These are phyloP conservation scores for Paguma larvata DNA, from an alignment of 2,797 vertebrate genomes.

Conservation along the genomic window DNA sequence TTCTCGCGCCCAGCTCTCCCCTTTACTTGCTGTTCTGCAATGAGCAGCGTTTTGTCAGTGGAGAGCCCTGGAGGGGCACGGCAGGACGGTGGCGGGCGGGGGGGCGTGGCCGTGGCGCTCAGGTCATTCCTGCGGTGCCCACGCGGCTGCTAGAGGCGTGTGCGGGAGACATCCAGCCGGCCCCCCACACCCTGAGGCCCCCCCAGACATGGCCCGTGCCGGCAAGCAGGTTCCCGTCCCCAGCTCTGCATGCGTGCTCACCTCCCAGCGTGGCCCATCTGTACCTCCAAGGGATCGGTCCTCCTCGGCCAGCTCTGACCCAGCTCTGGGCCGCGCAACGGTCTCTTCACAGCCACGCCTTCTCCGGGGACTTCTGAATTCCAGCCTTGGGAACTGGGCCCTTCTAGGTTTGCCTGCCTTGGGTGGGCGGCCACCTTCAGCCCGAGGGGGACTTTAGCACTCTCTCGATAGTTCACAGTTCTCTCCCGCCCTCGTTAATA, in stretches of 20 bases:
- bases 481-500: neutral
- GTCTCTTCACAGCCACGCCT: neutral
- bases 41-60: fast-evolving
- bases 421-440: neutral
- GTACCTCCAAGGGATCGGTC: neutral
- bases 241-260: neutral
- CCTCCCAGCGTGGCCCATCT: neutral
- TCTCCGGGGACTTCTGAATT: neutral
- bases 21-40: fast-evolving
- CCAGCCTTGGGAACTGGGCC: neutral
- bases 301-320: neutral
- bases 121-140: neutral
- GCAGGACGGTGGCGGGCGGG: too few species aligned
- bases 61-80: too few species aligned
- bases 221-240: neutral
- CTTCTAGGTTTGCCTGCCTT: neutral
- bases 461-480: neutral
- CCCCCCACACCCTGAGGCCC: too few species aligned
- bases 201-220: fast-evolving
- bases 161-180: neutral
- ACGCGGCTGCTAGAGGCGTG: fast-evolving
- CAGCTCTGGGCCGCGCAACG: neutral
- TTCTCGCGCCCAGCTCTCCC: too few species aligned
- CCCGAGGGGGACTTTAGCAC: neutral
- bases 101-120: fast-evolving